Base-by-base conservation (phyloP, 1,140 invertebrate genomes). In the Drosophila lacertosa region DNA sequence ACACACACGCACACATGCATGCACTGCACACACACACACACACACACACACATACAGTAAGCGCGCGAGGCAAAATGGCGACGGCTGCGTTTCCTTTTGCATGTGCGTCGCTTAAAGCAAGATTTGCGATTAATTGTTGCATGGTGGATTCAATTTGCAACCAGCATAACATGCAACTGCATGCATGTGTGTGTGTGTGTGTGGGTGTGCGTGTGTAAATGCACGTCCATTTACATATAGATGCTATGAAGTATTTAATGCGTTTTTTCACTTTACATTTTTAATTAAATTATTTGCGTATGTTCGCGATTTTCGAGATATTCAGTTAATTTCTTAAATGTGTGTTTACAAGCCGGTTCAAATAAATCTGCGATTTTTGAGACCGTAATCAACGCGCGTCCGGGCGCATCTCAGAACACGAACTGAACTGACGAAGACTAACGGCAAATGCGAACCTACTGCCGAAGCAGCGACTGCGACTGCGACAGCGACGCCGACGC, bases 81-180 rank as follows among this genome's bases (percentile, higher is more conserved):
- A 75, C 74, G 82, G 59, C 60, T 78, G 64, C 64, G 67, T 58
- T 58, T 72, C 69, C 70, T 69, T 77, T 84, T 70, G 55, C 79
- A 44, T 55, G n/a, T n/a, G 48, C 67, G 64, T 74, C 77, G 82
- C 69, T 81, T 88, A 58, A 75, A 82, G 74, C 72, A 71, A 89
- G 86, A 89, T 89, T 89, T 89, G 86, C 69, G 80, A 89, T 89
- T 89, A 89, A 89, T 89, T 89, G 86, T 89, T 89, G 86, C 77
- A 79, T 70, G 69, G 69, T 54, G 69, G 58, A 80, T 89, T 83
- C 74, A 89, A 74, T 89, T 86, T 77, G 74, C 81, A 71, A 18
- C 15, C 18, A 18, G 37, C 47, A 39, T n/a, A 53, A 39, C 20
- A 10, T 40, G 22, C 33, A 35, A 4, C 35, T 39, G 50, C 50